Percentiles rank a stretch among this genome's conserved stretches.
These are phyloP conservation scores for Sigmodon hispidus DNA, from an alignment of 2,113 vertebrate genomes.

Conservation along the genomic window DNA sequence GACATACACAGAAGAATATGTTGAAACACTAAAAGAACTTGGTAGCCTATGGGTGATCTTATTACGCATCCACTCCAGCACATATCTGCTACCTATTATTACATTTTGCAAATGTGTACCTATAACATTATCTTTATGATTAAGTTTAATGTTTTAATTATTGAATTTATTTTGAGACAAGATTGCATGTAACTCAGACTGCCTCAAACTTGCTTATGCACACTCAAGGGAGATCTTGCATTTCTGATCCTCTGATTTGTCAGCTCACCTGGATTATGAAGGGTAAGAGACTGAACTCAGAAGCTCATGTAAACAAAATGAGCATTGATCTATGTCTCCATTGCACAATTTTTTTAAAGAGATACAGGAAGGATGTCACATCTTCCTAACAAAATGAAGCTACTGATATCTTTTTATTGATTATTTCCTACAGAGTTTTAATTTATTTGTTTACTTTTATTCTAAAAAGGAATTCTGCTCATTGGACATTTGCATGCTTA, in stretches of 20 bases:
- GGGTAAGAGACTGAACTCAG: background rate
- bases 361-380: background rate
- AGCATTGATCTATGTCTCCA: background rate
- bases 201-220: background rate
- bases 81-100: background rate
- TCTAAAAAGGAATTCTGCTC: background rate
- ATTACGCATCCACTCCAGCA: background rate
- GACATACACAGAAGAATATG: background rate
- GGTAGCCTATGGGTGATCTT: background rate
- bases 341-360: background rate
- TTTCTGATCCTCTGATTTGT: too few species aligned
- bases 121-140: background rate
- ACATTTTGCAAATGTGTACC: background rate
- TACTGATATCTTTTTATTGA: background rate
- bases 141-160: background rate
- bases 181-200: background rate
- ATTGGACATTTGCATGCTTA: background rate
- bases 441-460: background rate
- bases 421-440: background rate
- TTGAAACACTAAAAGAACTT: background rate
- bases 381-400: conserved; percentile 18
- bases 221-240: background rate
- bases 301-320: background rate
- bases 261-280: background rate
- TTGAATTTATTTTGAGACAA: background rate